Evolutionary conservation across 2,797 vertebrate genomes (phyloP).

Genomic region (Brachymystax lenok): DNA sequence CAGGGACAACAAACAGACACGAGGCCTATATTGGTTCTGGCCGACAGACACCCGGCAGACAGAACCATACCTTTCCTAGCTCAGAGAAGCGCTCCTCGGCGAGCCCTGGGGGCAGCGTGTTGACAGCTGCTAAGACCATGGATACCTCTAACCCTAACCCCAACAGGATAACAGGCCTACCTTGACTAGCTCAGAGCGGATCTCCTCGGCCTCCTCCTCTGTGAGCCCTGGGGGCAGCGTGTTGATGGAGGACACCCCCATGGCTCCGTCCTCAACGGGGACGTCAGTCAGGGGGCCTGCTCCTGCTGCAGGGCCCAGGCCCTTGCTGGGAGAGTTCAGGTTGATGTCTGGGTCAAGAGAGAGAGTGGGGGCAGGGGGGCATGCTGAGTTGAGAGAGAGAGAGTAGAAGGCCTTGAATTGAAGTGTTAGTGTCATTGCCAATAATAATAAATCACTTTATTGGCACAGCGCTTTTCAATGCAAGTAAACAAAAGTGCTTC

Average conservation of each 20-base stretch:
- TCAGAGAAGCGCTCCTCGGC: slow-evolving; percentile 92
- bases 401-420: not conserved
- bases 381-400: not conserved
- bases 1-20: not conserved
- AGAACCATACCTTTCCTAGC: slow-evolving; percentile 54
- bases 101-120: slow-evolving; percentile 77
- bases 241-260: slow-evolving; percentile 16
- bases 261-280: slow-evolving; percentile 74
- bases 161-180: slow-evolving; percentile 51
- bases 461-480: too few relatives aligned
- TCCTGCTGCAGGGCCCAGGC: slow-evolving; percentile 65
- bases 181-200: slow-evolving; percentile 77
- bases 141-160: slow-evolving; percentile 30
- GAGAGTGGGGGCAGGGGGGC: not conserved
- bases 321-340: slow-evolving; percentile 98
- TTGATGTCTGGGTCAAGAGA: slow-evolving; percentile 84
- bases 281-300: slow-evolving; percentile 80
- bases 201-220: slow-evolving; percentile 87
- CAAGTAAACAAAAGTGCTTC: too few relatives aligned
- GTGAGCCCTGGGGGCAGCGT: slow-evolving; percentile 80
- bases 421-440: not conserved
- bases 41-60: too few relatives aligned
- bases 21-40: slow-evolving; percentile 75
- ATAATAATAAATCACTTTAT: too few relatives aligned
- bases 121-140: not conserved